Percentiles rank a stretch among this genome's conserved stretches.
These are phyloP conservation scores for Myiozetetes cayanensis DNA, from an alignment of 2,113 vertebrate species.

Conservation along the genomic window DNA sequence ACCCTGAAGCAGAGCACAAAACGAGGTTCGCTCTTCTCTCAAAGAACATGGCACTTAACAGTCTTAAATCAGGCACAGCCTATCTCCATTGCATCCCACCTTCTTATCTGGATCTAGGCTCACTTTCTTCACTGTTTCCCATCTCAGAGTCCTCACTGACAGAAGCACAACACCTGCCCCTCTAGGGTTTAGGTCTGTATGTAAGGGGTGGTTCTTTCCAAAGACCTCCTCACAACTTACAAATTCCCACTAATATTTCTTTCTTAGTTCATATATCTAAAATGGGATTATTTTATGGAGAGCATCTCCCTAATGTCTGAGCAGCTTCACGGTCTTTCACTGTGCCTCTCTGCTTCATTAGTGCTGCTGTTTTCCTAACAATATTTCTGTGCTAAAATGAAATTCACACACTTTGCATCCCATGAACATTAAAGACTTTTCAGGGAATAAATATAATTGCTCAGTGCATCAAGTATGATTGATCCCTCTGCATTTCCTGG, in stretches of 20 bases:
- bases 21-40: not conserved
- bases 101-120: not conserved
- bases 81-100: not conserved
- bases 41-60: not conserved
- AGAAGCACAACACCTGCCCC: not conserved
- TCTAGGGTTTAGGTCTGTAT: not conserved
- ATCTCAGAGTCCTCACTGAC: not conserved
- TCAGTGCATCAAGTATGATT: conserved; percentile 11
- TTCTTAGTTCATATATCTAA: not conserved
- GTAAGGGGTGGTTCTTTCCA: not conserved
- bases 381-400: not conserved
- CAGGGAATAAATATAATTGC: conserved; percentile 44
- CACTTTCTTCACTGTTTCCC: not conserved
- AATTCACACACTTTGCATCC: not conserved
- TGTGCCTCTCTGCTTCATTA: not conserved
- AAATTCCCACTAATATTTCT: not conserved
- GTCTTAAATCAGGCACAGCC: not conserved
- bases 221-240: not conserved
- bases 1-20: not conserved
- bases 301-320: not conserved
- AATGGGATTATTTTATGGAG: not conserved
- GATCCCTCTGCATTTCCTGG: conserved; percentile 43
- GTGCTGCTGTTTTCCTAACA: not conserved
- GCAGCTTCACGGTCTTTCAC: not conserved
- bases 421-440: conserved; percentile 18